phyloP scores from a whole-genome alignment of 2,888 invertebrate genomes.

The Balanococcus diminutus region DNA sequence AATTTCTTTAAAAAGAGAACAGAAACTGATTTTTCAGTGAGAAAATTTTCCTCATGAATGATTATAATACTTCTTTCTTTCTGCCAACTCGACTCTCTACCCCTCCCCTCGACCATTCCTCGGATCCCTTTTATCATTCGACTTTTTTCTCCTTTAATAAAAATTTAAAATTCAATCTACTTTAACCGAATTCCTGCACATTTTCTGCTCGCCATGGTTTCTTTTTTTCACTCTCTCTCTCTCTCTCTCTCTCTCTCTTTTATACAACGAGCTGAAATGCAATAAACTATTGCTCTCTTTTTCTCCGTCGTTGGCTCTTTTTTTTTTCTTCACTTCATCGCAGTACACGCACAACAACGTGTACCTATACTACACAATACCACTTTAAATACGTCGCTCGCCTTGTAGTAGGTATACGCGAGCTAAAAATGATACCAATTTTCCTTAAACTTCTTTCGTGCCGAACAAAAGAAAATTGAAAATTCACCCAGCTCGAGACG shows the following conservation, averaged over 20 bases:
- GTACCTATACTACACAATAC: no score
- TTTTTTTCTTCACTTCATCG: not conserved
- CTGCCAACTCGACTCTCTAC: not conserved
- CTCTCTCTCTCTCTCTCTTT: not conserved
- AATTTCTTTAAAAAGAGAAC: constrained; percentile 26
- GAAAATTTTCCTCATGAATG: constrained; percentile 43
- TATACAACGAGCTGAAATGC: not conserved
- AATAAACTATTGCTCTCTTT: constrained; percentile 21
- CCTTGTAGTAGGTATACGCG: not conserved
- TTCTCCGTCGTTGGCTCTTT: not conserved
- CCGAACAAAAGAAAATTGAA: constrained; percentile 49
- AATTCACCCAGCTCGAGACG: not conserved
- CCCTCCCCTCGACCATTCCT: not conserved
- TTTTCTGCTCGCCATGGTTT: constrained; percentile 16
- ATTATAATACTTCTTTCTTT: constrained; percentile 35
- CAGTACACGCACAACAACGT: not conserved
- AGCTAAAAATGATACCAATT: constrained; percentile 50
- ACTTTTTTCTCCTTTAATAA: constrained; percentile 41
- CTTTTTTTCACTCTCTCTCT: not conserved
- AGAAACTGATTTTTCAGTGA: constrained; percentile 42
- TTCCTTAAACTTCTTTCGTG: constrained; percentile 1
- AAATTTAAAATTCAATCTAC: constrained; percentile 54
- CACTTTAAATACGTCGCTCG: constrained; percentile 26
- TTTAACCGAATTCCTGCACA: constrained; percentile 50
- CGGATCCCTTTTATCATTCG: not conserved